Base-by-base conservation (phyloP, 2,113 vertebrate genomes). In the Alectura lathami region DNA sequence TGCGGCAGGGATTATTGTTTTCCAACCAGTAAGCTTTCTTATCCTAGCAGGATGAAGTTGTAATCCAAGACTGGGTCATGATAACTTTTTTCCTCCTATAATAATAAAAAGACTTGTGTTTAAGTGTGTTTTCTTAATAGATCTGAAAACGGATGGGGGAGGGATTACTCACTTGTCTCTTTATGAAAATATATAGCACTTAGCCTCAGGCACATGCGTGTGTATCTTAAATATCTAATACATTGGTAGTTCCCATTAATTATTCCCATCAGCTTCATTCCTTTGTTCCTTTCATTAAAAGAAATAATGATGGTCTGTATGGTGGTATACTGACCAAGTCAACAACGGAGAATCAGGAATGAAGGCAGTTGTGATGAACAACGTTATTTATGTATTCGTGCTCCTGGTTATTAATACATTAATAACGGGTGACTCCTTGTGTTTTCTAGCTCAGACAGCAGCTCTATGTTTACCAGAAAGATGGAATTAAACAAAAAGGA, bases 221-320 rank as follows among this genome's bases (percentile, higher is more conserved):
- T 56, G 17, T 83, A 13, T 75, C 72, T 92, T 51, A 75, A 81
- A 47, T 62, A 68, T 9, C 27, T 68, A 40, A 43, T 72, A 36
- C n/a, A 5, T 45, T 77, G 72, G 40, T 92, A n/a, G 51, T 79
- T 78, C 47, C 18, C 30, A 45, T 91, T 80, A 72, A 21, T 88
- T 86, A 82, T 84, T 96, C 88, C 36, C 56, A 48, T 76, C 89
- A 54, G 24, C 63, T 91, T 90, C 8, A 62, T 86, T 85, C 36
- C 38, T 92, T 88, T 83, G 60, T 86, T 85, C 36, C 38, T 92
- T 88, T 83, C 56, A 53, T 87, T 73, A 47, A 75, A 86, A 88
- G 20, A 54, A 17, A 51, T 88, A 23, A 21, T 88, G 84, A 27
- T 90, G 7, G 74, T 86, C 30, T 86, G 74, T 3, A 2, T 47